Evolutionary conservation across 2,888 invertebrate genomes (phyloP), one percentile per base, ranked within the genome.

Genomic region (Pheosia gnoma): DNA sequence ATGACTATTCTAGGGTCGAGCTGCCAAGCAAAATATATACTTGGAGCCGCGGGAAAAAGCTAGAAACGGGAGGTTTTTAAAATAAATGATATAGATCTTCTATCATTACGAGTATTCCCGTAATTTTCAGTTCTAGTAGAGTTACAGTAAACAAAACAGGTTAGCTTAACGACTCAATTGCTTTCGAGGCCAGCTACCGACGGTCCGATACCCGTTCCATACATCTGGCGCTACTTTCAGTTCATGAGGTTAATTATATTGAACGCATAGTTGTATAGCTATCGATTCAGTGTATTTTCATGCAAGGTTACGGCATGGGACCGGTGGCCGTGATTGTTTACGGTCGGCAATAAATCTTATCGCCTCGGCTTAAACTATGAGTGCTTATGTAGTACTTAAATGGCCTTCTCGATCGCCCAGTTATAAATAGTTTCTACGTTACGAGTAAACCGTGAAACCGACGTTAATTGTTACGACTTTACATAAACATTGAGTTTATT

Each of bases 321-420:
- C 77, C 61, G 72, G 68, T 71, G 81, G 65, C 82, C 80, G 68
- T 79, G 79, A 81, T 81, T 78, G 77, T 80, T 82, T 78, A 80
- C 77, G 75, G 78, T 78, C 78, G 72, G 72, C 74, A 75, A 79
- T 83, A 84, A 84, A 82, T 82, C 80, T 85, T 84, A 84, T 82
- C 82, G 77, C 68, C 71, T 72, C 74, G 73, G 74, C 73, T 69
- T 58, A 65, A 71, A 67, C 70, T 62, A 67, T 66, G 62, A 73
- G 63, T 65, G 63, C 64, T 62, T 59, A 65, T 61, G 65, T 75
- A 69, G 67, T 67, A 72, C 66, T 76, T 77, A 67, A 67, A 67
- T 70, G 82, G 74, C 85, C 85, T 86, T 86, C 80, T 78, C 64
- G 68, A 78, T 79, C 77, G 75, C 66, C 71, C 63, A 74, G 74